phyloP scores from a whole-genome alignment of 1,140 invertebrate genomes.

The Daktulosphaira vitifoliae region DNA sequence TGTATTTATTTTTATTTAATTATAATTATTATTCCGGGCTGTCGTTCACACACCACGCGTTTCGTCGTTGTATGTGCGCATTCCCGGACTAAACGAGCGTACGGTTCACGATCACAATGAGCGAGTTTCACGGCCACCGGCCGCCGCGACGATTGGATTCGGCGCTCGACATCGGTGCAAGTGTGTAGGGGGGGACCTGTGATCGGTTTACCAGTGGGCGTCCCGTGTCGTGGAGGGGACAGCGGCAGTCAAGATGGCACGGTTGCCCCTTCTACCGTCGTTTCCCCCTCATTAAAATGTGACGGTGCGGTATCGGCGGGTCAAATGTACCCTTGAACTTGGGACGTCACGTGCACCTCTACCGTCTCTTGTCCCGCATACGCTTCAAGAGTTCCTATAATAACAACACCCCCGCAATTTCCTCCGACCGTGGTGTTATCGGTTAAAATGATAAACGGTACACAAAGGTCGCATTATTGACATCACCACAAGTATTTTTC shows the following conservation, averaged over 20 bases:
- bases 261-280: constrained; percentile 16
- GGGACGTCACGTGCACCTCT: not conserved
- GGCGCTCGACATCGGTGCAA: not conserved
- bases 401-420: not conserved
- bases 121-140: constrained; percentile 19
- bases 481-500: too few species aligned
- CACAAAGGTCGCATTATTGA: too few species aligned
- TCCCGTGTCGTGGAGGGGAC: constrained; percentile 34
- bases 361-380: too few species aligned
- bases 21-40: too few species aligned
- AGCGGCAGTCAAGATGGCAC: constrained; percentile 29
- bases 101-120: constrained; percentile 31
- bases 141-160: not conserved
- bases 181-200: not conserved
- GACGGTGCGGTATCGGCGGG: constrained; percentile 46
- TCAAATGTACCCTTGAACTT: constrained; percentile 39
- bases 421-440: not conserved
- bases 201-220: constrained; percentile 34
- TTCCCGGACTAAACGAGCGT: constrained; percentile 8
- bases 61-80: too few species aligned
- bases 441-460: too few species aligned
- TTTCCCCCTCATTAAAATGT: constrained; percentile 25
- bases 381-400: not conserved
- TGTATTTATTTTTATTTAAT: too few species aligned
- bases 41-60: too few species aligned